phyloP scores from a whole-genome alignment of 2,888 invertebrate species.

The Erebia palarica region DNA sequence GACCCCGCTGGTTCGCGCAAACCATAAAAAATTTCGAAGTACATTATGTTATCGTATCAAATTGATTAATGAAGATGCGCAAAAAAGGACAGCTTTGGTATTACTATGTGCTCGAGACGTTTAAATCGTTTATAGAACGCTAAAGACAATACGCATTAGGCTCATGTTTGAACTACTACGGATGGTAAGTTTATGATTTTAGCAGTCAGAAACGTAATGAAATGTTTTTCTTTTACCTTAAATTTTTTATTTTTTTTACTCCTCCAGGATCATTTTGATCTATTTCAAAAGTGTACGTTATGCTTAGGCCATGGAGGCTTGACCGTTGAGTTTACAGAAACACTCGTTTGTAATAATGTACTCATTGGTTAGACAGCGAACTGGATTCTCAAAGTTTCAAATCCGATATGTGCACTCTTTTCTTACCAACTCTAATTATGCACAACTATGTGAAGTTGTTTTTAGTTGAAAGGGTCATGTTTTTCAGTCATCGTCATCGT shows the following conservation, averaged over 20 bases:
- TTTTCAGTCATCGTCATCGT: no score
- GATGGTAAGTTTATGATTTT: background rate
- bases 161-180: background rate
- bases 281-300: no score
- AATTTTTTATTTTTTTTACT: background rate
- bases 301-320: no score
- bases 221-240: no score
- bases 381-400: background rate
- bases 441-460: no score
- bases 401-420: no score
- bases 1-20: conserved; percentile 29
- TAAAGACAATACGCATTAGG: conserved; percentile 12
- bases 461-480: no score
- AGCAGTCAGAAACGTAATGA: background rate
- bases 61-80: conserved; percentile 32
- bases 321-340: no score
- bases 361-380: background rate
- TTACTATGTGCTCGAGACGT: conserved; percentile 9
- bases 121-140: conserved; percentile 9
- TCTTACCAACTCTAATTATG: no score
- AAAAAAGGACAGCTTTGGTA: conserved; percentile 27
- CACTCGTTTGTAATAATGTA: no score
- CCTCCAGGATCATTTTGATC: no score
- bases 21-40: conserved; percentile 37
- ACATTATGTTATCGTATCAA: conserved; percentile 36